Evolutionary conservation across 2,888 invertebrate genomes (phyloP), one percentile per base, ranked within the genome.

Genomic region (Apamea crenata): DNA sequence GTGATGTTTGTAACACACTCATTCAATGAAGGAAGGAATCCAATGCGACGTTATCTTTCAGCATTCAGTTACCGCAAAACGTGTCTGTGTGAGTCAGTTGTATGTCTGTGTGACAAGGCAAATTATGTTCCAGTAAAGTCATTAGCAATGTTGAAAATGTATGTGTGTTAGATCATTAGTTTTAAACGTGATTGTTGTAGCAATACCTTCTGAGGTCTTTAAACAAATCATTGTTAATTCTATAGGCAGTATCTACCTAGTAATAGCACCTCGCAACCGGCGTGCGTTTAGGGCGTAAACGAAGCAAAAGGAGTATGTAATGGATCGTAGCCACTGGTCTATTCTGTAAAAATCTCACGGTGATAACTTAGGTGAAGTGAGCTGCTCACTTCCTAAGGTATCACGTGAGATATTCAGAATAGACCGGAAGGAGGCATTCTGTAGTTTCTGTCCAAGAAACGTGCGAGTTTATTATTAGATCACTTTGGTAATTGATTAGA

Each of bases 41-140:
- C 56, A 70, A 66, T 63, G 2, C 14, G 36, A 63, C 61, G 47
- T 85, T 73, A 78, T 50, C 73, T 82, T 86, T 72, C 80, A 85
- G 56, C 66, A 36, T 66, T 74, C n/a, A 40, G 56, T 80, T 67
- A 73, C 83, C 8, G 21, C 66, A 66, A 76, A 66, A 29, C 67
- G n/a, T 32, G n/a, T 47, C 21, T 69, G 72, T 82, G 40, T 76
- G 61, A 25, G 59, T 66, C n/a, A 63, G 14, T 16, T 63, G 61
- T 25, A 32, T n/a, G 50, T 47, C 25, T 63, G 32, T 65, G 56
- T 73, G 56, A 72, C 72, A 40, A 75, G 69, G 68, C 68, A 73
- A 73, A 66, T 75, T 68, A 77, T 40, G n/a, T 63, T 50, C 69
- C 2, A 25, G 36, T 25, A 16, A n/a, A 53, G 29, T 40, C 69